A percentile compares a stretch with the other conserved stretches of the same genome.
Evolutionary conservation across 1,140 invertebrate genomes (phyloP).

Genomic region (Oryctes rhinoceros): DNA sequence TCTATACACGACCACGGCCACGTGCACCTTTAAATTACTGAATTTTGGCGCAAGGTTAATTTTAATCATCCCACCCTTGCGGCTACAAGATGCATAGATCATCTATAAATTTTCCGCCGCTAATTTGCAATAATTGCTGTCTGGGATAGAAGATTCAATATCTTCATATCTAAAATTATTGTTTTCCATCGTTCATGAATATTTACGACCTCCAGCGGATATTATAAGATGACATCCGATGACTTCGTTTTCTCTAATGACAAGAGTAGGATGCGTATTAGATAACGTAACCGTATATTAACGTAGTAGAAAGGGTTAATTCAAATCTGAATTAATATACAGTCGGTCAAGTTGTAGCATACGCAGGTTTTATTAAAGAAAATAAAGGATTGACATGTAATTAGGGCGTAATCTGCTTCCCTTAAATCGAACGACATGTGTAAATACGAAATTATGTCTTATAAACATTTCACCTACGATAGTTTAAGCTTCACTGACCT

Average conservation of each 20-base stretch:
- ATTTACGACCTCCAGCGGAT: neutral
- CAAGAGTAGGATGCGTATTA: neutral
- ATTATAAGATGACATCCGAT: neutral
- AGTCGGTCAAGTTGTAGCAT: neutral
- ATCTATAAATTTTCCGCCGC: neutral
- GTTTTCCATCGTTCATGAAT: slow-evolving; percentile 11
- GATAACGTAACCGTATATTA: neutral
- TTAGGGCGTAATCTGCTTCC: neutral
- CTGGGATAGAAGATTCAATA: neutral
- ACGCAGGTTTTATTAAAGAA: neutral
- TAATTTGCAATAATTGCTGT: slow-evolving; percentile 26
- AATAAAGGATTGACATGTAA: neutral
- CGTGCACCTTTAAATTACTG: slow-evolving; percentile 10
- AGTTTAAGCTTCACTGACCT: no score
- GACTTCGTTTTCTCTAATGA: neutral
- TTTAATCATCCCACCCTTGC: slow-evolving; percentile 16
- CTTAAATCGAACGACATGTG: neutral
- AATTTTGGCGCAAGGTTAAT: slow-evolving; percentile 7
- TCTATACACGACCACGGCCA: neutral
- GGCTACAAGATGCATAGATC: neutral
- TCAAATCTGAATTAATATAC: neutral
- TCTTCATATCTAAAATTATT: neutral
- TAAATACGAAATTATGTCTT: no score
- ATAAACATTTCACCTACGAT: no score
- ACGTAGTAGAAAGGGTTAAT: neutral